Evolutionary conservation across 2,797 vertebrate species (phyloP), one percentile per base, ranked within the genome.

Genomic region (Pristis pectinata): DNA sequence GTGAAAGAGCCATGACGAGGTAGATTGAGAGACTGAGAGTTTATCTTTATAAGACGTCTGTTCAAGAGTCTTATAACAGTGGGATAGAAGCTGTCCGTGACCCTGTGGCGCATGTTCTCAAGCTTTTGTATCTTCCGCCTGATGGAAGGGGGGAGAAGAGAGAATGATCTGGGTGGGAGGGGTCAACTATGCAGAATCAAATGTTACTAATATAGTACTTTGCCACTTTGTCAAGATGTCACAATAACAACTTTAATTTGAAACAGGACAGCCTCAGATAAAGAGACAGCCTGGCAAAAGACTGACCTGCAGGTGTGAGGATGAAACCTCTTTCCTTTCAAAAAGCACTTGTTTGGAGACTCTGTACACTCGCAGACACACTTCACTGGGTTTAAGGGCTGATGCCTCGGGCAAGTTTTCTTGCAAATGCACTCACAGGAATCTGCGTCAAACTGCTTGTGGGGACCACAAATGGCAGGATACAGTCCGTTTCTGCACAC

Each of bases 301-400:
- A 85, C 96, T 97, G 96, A 99, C 99, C 99, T 99, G 98, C 99
- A 99, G 0, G 98, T 98, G 95, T 98, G 97, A 95, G 97, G 98
- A 95, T 98, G 98, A 95, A 99, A 99, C 95, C 98, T 97, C 95
- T 98, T 97, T 95, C 98, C 99, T 96, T 97, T 98, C 83, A 99
- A 97, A 96, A 99, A 98, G 96, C 99, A 99, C 96, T 98, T 98
- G 95, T 98, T 99, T 94, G 98, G 97, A 4, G 98, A 98, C 97
- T 99, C 98, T 95, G 97, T 98, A 96, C 99, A 99, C 97, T 99
- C 98, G 95, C 99, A 99, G 95, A 95, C 49, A 94, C 99, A 99
- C 95, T 98, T 99, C 95, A 96, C 97, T 95, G 97, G 98, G 96
- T 99, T 98, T 95, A 99, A 97, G 0, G 99, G 98, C 94, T 98